phyloP scores from a whole-genome alignment of 2,888 invertebrate genomes.

The Azorinus chamasolen region DNA sequence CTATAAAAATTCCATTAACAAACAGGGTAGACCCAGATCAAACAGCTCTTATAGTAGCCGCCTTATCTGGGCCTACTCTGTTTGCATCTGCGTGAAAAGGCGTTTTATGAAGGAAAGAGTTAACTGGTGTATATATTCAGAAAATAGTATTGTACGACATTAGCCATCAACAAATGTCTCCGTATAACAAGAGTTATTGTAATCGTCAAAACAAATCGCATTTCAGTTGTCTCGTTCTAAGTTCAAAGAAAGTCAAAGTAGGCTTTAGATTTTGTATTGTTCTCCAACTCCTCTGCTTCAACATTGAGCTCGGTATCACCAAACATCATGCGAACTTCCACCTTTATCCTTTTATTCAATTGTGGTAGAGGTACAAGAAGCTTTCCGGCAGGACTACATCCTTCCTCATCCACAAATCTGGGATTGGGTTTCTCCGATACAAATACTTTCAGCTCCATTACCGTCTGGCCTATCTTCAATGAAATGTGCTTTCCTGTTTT shows the following conservation, averaged over 20 bases:
- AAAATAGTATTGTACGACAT: too few relatives aligned
- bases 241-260: conserved; percentile 59
- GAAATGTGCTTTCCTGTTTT: conserved; percentile 13
- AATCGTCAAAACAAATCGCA: too few relatives aligned
- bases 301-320: conserved; percentile 65
- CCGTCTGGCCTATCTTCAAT: conserved; percentile 31
- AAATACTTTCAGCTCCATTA: conserved; percentile 46
- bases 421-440: conserved; percentile 51
- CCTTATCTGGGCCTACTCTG: too few relatives aligned
- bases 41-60: too few relatives aligned
- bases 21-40: too few relatives aligned
- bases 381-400: conserved; percentile 49
- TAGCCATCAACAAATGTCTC: too few relatives aligned
- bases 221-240: too few relatives aligned
- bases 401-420: conserved; percentile 36
- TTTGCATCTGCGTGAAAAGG: too few relatives aligned
- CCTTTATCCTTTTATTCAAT: conserved; percentile 26
- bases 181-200: too few relatives aligned
- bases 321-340: conserved; percentile 59
- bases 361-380: conserved; percentile 30
- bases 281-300: conserved; percentile 46
- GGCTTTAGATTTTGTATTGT: conserved; percentile 32
- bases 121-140: too few relatives aligned
- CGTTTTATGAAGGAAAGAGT: too few relatives aligned
- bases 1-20: too few relatives aligned